Percentiles rank a stretch among this genome's conserved stretches.
phyloP scores from a whole-genome alignment of 1,140 invertebrate species.

The Nylanderia fulva region DNA sequence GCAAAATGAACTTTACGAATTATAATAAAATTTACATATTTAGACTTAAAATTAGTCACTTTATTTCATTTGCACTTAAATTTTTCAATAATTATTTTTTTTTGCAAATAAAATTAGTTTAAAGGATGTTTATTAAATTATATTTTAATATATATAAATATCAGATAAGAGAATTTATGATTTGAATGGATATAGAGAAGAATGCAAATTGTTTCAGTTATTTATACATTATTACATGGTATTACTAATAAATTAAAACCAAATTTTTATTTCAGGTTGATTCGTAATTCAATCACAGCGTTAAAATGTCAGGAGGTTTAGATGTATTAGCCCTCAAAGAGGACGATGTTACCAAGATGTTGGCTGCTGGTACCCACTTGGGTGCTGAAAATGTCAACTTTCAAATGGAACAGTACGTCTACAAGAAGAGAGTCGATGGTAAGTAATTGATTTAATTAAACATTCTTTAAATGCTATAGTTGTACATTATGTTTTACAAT shows the following conservation, averaged over 20 bases:
- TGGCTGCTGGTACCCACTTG: slow-evolving; percentile 97
- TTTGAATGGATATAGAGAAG: too few species aligned
- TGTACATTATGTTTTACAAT: not conserved
- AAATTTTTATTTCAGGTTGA: slow-evolving; percentile 70
- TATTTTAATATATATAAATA: not conserved
- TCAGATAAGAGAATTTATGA: too few species aligned
- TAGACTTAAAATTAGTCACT: not conserved
- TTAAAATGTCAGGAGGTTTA: slow-evolving; percentile 97
- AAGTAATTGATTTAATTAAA: slow-evolving; percentile 11
- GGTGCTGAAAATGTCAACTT: slow-evolving; percentile 98
- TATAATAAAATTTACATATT: not conserved
- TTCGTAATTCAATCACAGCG: slow-evolving; percentile 88
- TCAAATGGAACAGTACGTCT: slow-evolving; percentile 97
- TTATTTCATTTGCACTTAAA: not conserved
- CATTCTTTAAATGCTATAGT: not conserved
- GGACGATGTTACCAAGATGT: slow-evolving; percentile 99
- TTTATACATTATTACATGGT: too few species aligned
- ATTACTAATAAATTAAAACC: not conserved
- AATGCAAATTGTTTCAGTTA: slow-evolving; percentile 49
- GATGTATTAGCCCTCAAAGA: slow-evolving; percentile 94
- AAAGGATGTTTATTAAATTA: not conserved
- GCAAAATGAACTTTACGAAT: too few species aligned
- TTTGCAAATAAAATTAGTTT: not conserved
- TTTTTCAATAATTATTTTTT: not conserved
- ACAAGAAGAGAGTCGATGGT: slow-evolving; percentile 95